Percentiles rank a stretch among this genome's conserved stretches.
Conservation (phyloP, 1,140 invertebrate species). For the Caenorhabditis latens region DNA sequence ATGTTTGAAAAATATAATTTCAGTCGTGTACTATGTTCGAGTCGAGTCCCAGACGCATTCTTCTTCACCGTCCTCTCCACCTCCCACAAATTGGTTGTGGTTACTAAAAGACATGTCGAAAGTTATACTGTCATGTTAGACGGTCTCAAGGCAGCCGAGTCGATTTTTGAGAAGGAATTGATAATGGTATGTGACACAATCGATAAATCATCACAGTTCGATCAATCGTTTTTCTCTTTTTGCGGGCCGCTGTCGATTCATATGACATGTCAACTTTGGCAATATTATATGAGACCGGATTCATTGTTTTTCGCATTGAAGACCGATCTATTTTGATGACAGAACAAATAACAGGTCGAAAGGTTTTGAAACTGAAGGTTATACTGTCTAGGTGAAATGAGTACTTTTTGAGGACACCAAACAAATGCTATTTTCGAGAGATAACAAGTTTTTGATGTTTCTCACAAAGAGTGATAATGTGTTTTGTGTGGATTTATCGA, state of each 20-base stretch:
- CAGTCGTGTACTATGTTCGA: constrained; percentile 36
- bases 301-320: constrained; percentile 54
- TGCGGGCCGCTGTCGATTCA: constrained; percentile 48
- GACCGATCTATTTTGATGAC: constrained; percentile 45
- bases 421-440: constrained; percentile 42
- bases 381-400: neutral
- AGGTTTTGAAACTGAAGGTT: neutral
- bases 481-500: constrained; percentile 22
- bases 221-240: constrained; percentile 48
- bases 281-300: constrained; percentile 55
- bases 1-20: neutral
- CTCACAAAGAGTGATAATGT: constrained; percentile 46
- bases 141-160: constrained; percentile 39
- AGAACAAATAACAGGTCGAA: constrained; percentile 33
- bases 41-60: constrained; percentile 8
- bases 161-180: constrained; percentile 53
- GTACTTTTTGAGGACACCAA: constrained; percentile 43
- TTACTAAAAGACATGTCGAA: constrained; percentile 43
- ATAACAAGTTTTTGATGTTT: constrained; percentile 49
- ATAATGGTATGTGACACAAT: constrained; percentile 50
- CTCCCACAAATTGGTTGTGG: constrained; percentile 26
- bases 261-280: constrained; percentile 56
- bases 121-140: constrained; percentile 47
- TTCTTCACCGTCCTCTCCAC: constrained; percentile 41
- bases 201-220: constrained; percentile 47